A percentile compares a stretch with the other conserved stretches of the same genome.
These are phyloP conservation scores for Leptosomus discolor DNA, from an alignment of 2,113 vertebrate genomes.

Conservation along the genomic window DNA sequence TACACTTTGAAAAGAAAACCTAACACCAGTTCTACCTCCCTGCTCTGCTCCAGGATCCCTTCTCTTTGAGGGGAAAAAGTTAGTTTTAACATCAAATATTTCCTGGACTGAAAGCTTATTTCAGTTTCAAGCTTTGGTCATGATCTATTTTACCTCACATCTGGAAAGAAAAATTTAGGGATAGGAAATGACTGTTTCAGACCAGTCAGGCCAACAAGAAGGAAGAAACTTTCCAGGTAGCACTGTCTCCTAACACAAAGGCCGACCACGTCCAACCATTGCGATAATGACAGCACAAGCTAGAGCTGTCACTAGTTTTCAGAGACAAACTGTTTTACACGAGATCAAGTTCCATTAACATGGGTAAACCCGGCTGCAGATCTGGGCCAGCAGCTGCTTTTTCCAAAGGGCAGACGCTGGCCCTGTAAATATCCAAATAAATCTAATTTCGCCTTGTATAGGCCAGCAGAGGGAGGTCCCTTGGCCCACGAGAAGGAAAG, in stretches of 20 bases:
- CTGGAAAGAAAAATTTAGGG: not conserved
- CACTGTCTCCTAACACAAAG: not conserved
- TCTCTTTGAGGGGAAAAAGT: not conserved
- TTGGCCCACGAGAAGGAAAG: not conserved
- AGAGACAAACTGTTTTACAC: not conserved
- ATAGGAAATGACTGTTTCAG: not conserved
- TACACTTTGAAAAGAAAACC: not conserved
- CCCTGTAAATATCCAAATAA: not conserved
- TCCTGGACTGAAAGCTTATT: not conserved
- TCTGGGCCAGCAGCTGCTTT: not conserved
- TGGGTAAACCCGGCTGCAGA: not conserved
- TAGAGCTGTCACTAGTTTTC: not conserved
- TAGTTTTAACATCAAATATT: not conserved
- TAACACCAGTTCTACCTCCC: not conserved
- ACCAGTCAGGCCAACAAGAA: not conserved
- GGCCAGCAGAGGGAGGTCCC: not conserved
- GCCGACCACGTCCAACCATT: accelerated
- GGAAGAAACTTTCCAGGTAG: not conserved
- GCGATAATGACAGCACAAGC: not conserved
- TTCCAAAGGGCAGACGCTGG: not conserved
- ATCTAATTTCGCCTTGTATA: not conserved
- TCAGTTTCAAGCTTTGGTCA: not conserved
- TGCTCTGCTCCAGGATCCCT: not conserved
- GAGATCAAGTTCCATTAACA: not conserved
- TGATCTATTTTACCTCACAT: not conserved